Evolutionary conservation across 1,140 invertebrate genomes (phyloP).

Genomic region (Nebria ingens): DNA sequence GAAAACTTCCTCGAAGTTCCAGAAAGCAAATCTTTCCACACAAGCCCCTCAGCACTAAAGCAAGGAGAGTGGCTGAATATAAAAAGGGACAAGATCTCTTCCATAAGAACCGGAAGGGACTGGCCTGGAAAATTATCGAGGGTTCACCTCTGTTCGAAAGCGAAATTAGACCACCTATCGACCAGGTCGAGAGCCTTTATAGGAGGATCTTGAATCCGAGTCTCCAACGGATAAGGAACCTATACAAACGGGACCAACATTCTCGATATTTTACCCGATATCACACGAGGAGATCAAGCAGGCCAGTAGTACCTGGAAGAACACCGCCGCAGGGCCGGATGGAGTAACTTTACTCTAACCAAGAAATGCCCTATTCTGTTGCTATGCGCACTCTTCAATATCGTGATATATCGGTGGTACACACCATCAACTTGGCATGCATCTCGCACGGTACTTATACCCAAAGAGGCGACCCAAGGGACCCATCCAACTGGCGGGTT

Average conservation of each 20-base stretch:
- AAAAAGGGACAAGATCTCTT: constrained; percentile 18
- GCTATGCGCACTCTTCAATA: constrained; percentile 14
- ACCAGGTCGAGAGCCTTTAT: background rate
- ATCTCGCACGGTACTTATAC: constrained; percentile 16
- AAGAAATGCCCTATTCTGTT: constrained; percentile 7
- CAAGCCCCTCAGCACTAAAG: background rate
- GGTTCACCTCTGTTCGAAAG: background rate
- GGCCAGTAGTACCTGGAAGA: constrained; percentile 9
- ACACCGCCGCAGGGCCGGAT: constrained; percentile 17
- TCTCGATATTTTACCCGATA: no score
- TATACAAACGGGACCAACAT: background rate
- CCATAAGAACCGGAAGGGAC: background rate
- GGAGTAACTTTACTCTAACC: constrained; percentile 14
- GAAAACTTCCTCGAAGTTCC: no score
- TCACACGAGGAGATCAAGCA: constrained; percentile 8
- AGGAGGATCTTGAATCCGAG: background rate
- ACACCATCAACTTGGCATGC: constrained; percentile 7
- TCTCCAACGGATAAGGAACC: background rate
- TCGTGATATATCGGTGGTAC: constrained; percentile 11
- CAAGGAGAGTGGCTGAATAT: constrained; percentile 10
- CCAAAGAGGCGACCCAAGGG: background rate
- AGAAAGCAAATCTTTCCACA: background rate
- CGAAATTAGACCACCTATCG: background rate
- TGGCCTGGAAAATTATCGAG: background rate
- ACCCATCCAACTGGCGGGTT: background rate